Evolutionary conservation across 2,797 vertebrate genomes (phyloP), one percentile per base, ranked within the genome.

Genomic region (Chromis chromis): DNA sequence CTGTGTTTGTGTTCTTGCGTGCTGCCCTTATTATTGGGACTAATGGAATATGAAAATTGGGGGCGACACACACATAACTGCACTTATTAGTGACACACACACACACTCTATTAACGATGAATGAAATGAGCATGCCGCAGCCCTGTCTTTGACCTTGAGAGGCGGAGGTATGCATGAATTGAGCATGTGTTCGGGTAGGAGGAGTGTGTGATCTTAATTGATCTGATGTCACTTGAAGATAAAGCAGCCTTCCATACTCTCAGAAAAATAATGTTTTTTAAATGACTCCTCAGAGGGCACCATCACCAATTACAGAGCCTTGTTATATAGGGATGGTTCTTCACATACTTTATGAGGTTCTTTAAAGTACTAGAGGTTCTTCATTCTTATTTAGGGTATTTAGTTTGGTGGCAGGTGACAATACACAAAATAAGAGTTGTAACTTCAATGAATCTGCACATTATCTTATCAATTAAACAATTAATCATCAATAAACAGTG

Each of bases 191-290:
- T 74, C 56, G 65, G 76, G 46, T 27, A 17, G 66, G 25, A 54
- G 50, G 76, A 3, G 27, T 69, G 82, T 71, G 71, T 78, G 81
- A 65, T 55, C 50, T 42, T 78, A 78, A 93, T 91, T 93, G 93
- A 94, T 93, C 85, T 86, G 83, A 81, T 85, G 81, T 83, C 46
- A 69, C 57, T 74, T 40, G 31, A 58, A 76, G 72, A 67, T 63
- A 36, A 81, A 70, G 75, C 57, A 67, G 68, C 42, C 76, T 84
- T 11, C 33, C 10, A 36, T 12, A 36, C 33, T 36, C 33, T 36
- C 9, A 36, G 33, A 36, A 36, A 36, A 11, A 36, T 36, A 36
- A 36, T 36, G 9, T 10, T 3, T 36, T 10, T 36, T 10, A 10
- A 36, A 12, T 36, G 33, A 10, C 8, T 36, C 33, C 33, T 36